Percentiles rank a stretch among this genome's conserved stretches.
Conservation (phyloP, 2,888 invertebrate genomes). For the Ramazzottius varieornatus region DNA sequence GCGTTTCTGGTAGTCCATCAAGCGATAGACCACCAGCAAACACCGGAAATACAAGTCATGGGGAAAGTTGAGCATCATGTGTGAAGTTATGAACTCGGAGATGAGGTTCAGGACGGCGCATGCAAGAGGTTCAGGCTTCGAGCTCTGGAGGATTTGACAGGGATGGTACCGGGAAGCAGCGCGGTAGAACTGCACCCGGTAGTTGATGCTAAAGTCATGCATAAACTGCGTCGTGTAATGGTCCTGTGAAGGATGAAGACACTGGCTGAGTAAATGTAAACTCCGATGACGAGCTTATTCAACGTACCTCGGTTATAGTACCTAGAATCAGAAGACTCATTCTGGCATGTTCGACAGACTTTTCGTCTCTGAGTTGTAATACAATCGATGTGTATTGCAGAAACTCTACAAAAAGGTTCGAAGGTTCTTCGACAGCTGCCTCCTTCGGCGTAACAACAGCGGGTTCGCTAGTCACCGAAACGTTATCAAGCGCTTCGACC, state of each 20-base stretch:
- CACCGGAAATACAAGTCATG: not conserved
- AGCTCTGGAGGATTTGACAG: not conserved
- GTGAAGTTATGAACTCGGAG: not conserved
- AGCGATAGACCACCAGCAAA: not conserved
- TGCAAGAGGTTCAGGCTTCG: not conserved
- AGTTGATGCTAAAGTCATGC: conserved; percentile 3
- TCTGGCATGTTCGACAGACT: not conserved
- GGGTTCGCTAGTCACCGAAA: not conserved
- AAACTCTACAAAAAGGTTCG: not conserved
- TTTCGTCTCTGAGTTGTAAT: not conserved
- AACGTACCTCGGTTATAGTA: not conserved
- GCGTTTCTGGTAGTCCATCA: conserved; percentile 2
- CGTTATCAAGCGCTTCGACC: not conserved
- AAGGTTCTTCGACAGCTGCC: not conserved
- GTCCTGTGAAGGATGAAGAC: no score
- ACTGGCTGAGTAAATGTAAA: no score
- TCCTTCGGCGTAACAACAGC: not conserved
- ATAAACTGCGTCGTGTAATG: conserved; percentile 4
- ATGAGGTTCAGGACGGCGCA: not conserved
- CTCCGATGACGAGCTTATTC: no score
- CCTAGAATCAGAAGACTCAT: not conserved
- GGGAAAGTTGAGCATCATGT: conserved; percentile 3
- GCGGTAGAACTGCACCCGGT: not conserved
- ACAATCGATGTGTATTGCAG: not conserved
- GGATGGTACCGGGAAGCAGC: conserved; percentile 1